These are phyloP conservation scores for Drosophila suboccidentalis DNA, from an alignment of 2,888 invertebrate genomes.

Conservation along the genomic window DNA sequence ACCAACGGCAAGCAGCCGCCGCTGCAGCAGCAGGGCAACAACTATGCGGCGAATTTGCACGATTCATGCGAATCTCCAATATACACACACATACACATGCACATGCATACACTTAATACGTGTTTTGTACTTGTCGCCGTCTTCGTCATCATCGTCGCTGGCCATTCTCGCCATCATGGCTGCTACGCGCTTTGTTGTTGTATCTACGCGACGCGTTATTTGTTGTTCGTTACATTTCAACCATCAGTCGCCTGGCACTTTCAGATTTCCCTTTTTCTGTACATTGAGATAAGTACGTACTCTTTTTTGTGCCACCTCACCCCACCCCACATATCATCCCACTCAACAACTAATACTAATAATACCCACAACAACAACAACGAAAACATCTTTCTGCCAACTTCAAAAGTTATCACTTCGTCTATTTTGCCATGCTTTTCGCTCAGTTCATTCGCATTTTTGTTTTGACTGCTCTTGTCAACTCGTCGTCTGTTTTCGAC, in stretches of 20 bases:
- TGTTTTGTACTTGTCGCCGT: conserved; percentile 83
- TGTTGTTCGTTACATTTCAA: conserved; percentile 39
- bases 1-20: conserved; percentile 43
- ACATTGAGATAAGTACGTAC: conserved; percentile 22
- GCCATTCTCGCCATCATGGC: conserved; percentile 64
- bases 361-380: conserved; percentile 21
- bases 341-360: conserved; percentile 14
- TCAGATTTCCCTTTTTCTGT: conserved; percentile 31
- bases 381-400: conserved; percentile 33
- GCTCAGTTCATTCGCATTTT: conserved; percentile 72
- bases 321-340: background rate
- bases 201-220: conserved; percentile 50
- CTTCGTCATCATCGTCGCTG: conserved; percentile 62
- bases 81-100: conserved; percentile 39
- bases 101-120: conserved; percentile 66
- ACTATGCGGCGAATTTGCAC: conserved; percentile 82
- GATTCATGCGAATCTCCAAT: conserved; percentile 82
- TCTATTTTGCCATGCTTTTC: conserved; percentile 47
- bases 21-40: conserved; percentile 54
- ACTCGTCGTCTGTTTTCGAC: conserved; percentile 54
- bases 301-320: background rate
- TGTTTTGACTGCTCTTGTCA: conserved; percentile 74
- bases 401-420: conserved; percentile 49
- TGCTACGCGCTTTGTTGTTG: conserved; percentile 41
- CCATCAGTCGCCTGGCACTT: conserved; percentile 8